Conservation (phyloP, 2,888 invertebrate species). For the Apeira syringaria region DNA sequence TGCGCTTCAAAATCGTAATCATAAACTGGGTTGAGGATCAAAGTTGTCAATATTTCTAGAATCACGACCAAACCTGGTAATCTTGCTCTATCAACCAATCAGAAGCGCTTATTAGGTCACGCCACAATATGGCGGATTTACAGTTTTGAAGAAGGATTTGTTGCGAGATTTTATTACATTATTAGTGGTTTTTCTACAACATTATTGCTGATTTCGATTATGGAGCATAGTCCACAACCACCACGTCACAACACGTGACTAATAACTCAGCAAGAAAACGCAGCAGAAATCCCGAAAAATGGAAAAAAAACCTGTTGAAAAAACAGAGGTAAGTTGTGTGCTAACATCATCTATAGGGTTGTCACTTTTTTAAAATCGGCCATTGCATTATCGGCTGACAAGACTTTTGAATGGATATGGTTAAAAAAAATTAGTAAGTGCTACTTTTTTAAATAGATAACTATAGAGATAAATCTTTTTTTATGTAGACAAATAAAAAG, state of each 20-base stretch:
- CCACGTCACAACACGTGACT: background rate
- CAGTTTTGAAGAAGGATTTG: too few species aligned
- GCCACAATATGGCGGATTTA: background rate
- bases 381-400: too few species aligned
- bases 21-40: background rate
- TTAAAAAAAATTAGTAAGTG: too few species aligned
- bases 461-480: too few species aligned
- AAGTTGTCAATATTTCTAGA: background rate
- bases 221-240: background rate
- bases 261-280: background rate
- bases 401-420: too few species aligned
- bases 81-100: background rate
- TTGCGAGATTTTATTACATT: background rate
- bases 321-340: background rate
- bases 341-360: too few species aligned
- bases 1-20: background rate
- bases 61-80: background rate
- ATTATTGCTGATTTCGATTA: background rate
- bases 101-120: background rate
- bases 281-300: background rate
- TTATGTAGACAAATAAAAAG: too few species aligned
- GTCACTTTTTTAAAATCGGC: too few species aligned
- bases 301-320: background rate
- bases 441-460: too few species aligned
- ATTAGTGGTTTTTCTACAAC: background rate